phyloP scores from a whole-genome alignment of 2,113 vertebrate species.

The Grammatotria lemairii region DNA sequence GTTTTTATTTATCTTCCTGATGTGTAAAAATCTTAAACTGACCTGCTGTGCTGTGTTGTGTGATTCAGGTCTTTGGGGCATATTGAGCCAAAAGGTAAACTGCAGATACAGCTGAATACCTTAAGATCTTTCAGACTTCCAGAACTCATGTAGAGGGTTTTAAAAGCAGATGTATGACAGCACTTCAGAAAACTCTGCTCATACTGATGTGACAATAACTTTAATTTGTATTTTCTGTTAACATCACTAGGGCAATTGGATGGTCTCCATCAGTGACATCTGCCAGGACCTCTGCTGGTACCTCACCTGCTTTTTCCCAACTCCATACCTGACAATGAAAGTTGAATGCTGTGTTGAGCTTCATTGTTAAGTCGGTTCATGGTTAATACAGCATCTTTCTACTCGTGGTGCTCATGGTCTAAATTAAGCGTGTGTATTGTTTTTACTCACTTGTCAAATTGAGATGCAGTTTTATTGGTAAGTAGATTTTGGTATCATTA shows the following conservation, averaged over 20 bases:
- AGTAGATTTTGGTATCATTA: too few species aligned
- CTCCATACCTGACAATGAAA: background rate
- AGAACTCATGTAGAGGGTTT: background rate
- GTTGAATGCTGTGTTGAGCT: background rate
- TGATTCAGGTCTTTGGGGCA: background rate
- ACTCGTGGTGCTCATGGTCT: background rate
- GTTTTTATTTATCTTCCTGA: background rate
- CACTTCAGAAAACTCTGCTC: background rate
- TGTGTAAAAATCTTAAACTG: background rate
- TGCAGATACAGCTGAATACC: background rate
- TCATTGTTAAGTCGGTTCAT: background rate
- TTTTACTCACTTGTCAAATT: too few species aligned
- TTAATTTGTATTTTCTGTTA: background rate
- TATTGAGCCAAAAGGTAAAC: background rate
- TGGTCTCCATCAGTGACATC: background rate
- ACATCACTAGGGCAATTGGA: background rate
- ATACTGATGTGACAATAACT: background rate
- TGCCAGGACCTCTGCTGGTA: background rate
- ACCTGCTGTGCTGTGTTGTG: background rate
- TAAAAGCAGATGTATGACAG: background rate
- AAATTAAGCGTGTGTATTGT: too few species aligned
- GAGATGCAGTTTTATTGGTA: too few species aligned
- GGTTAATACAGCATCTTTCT: background rate
- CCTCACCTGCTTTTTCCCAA: background rate
- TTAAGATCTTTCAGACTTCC: background rate